Percentiles rank a stretch among this genome's conserved stretches.
These are phyloP conservation scores for Heteronetta atricapilla DNA, from an alignment of 2,113 vertebrate genomes.

Conservation along the genomic window DNA sequence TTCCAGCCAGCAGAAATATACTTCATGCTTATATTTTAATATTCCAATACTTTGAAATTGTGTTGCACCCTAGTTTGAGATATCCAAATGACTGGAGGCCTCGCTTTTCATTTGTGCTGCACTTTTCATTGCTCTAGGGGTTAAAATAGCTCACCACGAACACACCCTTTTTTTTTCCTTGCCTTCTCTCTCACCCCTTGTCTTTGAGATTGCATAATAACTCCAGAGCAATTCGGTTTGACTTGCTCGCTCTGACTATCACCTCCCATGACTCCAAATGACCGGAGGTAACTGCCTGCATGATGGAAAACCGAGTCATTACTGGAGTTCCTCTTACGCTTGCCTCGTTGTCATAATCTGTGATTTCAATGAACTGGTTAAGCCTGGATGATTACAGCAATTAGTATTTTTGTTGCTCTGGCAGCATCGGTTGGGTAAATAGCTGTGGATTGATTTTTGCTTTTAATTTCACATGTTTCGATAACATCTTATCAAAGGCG, in stretches of 20 bases:
- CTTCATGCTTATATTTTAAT: not conserved
- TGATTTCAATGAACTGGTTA: not conserved
- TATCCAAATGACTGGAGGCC: not conserved
- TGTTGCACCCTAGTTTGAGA: not conserved
- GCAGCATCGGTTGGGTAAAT: not conserved
- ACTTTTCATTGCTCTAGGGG: slow-evolving; percentile 40
- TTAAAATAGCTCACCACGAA: slow-evolving; percentile 33
- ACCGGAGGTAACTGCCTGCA: not conserved
- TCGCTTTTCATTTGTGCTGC: not conserved
- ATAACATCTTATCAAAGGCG: not conserved
- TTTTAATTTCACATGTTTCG: not conserved
- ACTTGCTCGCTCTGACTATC: not conserved
- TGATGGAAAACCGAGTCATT: not conserved
- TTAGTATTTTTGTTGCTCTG: not conserved
- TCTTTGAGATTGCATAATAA: slow-evolving; percentile 15
- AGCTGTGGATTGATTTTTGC: not conserved
- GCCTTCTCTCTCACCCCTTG: not conserved
- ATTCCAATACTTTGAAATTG: not conserved
- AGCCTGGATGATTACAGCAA: not conserved
- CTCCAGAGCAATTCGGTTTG: not conserved
- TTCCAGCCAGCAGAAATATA: not conserved
- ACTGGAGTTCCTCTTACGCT: not conserved
- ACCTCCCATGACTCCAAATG: not conserved
- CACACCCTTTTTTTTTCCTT: slow-evolving; percentile 33
- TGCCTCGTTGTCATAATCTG: not conserved